Conservation (phyloP, 1,140 invertebrate genomes). For the Asbolus verrucosus region DNA sequence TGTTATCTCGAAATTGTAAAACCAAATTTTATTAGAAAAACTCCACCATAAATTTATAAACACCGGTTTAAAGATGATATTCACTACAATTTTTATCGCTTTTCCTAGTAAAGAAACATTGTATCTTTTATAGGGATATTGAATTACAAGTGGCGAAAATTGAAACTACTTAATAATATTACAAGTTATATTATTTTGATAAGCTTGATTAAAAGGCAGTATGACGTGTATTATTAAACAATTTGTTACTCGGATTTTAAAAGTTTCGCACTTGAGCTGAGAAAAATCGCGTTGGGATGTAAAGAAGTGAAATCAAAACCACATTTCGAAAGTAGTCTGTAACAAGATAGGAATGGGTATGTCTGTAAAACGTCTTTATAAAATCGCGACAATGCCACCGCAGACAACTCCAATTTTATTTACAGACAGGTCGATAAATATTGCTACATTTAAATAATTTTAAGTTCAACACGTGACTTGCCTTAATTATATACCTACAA, state of each 20-base stretch:
- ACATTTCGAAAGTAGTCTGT: conserved; percentile 8
- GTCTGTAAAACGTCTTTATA: conserved; percentile 17
- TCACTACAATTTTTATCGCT: no score
- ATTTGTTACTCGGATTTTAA: no score
- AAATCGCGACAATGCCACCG: conserved; percentile 11
- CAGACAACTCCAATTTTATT: not conserved
- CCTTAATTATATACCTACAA: no score
- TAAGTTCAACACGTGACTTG: no score
- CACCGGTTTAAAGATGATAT: not conserved
- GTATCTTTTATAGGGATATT: not conserved
- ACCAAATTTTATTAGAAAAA: not conserved
- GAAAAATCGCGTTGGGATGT: not conserved
- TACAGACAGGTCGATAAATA: conserved; percentile 15
- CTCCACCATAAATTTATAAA: not conserved
- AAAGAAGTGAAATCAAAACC: conserved; percentile 22
- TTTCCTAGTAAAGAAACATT: no score
- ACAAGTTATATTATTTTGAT: no score
- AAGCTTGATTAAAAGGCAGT: no score
- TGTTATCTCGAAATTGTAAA: not conserved
- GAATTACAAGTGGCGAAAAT: conserved; percentile 9
- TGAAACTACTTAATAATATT: conserved; percentile 3
- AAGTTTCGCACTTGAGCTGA: not conserved
- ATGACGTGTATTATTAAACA: no score
- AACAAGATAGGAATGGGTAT: conserved; percentile 3
- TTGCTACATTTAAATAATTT: no score